Base-by-base conservation (phyloP, 2,888 invertebrate species). In the Meliscaeva auricollis region DNA sequence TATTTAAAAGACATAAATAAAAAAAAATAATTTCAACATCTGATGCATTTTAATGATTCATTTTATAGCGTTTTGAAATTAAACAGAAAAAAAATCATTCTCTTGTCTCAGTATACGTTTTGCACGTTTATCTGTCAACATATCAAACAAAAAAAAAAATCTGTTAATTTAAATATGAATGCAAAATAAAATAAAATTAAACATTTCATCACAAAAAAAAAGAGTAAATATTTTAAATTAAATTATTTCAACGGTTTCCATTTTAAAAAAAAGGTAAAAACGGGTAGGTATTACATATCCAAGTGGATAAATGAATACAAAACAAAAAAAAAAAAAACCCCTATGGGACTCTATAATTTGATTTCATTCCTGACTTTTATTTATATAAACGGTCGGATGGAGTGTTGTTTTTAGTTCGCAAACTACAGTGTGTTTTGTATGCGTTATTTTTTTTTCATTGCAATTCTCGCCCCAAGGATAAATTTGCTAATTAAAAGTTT, bases 401-500 rank as follows among this genome's bases (percentile, higher is more conserved):
- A 32, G 7, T 32, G 13, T 46, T 60, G 9, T 11, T 66, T 60
- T 52, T 60, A 30, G 15, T 17, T 38, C 13, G 13, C 4, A 38
- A 60, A 26, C 22, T 54, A 17, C 30, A 38, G 17, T 52, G 44
- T 50, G 8, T 50, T 6, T n/a, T n/a, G n/a, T n/a, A n/a, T n/a
- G n/a, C n/a, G n/a, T n/a, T n/a, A n/a, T n/a, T n/a, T n/a, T n/a
- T n/a, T n/a, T n/a, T n/a, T n/a, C 35, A 3, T 0, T 44, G 60
- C 26, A 15, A 15, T 44, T 26, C 44, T 66, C 2, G 22, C 62
- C 73, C 54, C 62, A 64, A 78, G 75, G 79, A 66, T 72, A 66
- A 72, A 54, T 84, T 75, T 72, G 75, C 79, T 84, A 79, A 84
- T 84, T 84, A 84, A 84, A 79, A 79, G 58, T 79, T 84, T 75